These are phyloP conservation scores for Alectoris magna DNA, from an alignment of 2,797 vertebrate genomes.

Conservation along the genomic window DNA sequence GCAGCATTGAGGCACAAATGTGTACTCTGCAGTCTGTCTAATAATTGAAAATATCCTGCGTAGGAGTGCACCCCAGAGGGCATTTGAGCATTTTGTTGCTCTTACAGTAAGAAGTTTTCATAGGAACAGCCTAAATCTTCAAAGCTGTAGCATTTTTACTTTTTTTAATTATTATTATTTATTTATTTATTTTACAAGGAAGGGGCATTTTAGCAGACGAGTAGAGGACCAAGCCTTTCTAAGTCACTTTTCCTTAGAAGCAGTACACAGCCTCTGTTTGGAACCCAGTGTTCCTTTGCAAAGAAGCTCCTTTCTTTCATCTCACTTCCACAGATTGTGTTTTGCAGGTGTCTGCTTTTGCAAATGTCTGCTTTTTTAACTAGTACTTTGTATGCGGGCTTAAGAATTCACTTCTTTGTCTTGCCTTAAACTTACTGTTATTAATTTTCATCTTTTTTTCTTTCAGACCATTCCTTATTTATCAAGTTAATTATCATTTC, in stretches of 20 bases:
- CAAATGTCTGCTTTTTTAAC: background rate
- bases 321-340: background rate
- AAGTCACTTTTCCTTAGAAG: background rate
- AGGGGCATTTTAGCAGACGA: background rate
- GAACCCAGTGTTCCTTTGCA: background rate
- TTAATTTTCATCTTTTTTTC: background rate
- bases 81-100: background rate
- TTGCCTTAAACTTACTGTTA: background rate
- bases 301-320: background rate
- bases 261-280: background rate
- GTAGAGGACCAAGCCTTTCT: background rate
- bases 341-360: background rate
- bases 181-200: rapidly evolving
- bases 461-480: background rate
- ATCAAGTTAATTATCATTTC: background rate
- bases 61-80: background rate
- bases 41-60: background rate
- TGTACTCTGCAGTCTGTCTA: background rate
- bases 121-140: background rate
- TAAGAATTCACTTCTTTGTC: background rate
- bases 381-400: background rate
- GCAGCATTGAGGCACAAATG: rapidly evolving
- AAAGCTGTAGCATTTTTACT: background rate
- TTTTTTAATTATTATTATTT: no score
- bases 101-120: background rate